phyloP scores from a whole-genome alignment of 1,140 invertebrate genomes.

The Bombus huntii region DNA sequence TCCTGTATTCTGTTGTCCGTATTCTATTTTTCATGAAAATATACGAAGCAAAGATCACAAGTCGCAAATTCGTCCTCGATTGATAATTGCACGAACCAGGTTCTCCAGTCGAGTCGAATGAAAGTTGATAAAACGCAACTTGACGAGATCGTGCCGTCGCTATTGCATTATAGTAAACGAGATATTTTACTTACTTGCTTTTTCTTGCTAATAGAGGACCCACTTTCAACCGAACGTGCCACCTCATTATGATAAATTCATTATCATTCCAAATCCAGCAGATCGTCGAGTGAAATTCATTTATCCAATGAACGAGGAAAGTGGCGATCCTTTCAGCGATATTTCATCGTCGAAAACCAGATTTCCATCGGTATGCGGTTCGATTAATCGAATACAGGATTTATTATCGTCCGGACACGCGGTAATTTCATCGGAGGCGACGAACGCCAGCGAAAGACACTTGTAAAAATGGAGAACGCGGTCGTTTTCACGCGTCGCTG shows the following conservation, averaged over 20 bases:
- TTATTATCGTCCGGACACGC: not conserved
- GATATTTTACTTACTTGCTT: not conserved
- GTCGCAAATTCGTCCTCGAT: not conserved
- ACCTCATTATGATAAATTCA: not conserved
- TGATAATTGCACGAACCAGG: not conserved
- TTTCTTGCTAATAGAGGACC: not conserved
- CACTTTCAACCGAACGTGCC: not conserved
- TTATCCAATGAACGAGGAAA: not conserved
- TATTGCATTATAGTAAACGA: not conserved
- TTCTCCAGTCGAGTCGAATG: not conserved
- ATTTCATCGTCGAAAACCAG: not conserved
- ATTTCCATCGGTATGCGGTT: not conserved
- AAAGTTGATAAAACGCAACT: not conserved
- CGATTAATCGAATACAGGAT: slow-evolving; percentile 5
- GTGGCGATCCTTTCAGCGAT: not conserved
- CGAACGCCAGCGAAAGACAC: not conserved
- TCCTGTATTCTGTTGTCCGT: no score
- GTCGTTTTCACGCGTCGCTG: slow-evolving; percentile 39
- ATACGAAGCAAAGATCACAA: not conserved
- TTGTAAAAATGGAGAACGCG: slow-evolving; percentile 3
- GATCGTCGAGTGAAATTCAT: slow-evolving; percentile 16
- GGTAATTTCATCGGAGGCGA: not conserved
- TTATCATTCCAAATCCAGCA: not conserved
- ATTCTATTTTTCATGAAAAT: not conserved
- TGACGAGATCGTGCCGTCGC: not conserved